Conservation (phyloP, 1,140 invertebrate species). For the Bombus breviceps region DNA sequence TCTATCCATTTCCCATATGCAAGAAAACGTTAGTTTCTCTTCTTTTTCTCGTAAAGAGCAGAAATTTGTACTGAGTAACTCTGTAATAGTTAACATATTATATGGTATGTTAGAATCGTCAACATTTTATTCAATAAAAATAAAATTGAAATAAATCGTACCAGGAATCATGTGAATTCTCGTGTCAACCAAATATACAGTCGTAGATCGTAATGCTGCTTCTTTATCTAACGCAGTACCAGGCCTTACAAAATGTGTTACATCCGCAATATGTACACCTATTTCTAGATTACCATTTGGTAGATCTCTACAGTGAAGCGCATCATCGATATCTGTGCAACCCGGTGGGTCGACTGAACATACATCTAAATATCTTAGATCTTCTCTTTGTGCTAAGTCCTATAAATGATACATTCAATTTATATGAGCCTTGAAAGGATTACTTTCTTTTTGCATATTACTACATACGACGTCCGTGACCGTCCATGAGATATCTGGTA, state of each 20-base stretch:
- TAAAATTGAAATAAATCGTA: constrained; percentile 67
- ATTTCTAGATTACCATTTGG: constrained; percentile 92
- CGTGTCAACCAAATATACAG: constrained; percentile 95
- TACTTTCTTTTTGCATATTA: background rate
- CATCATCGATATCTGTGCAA: constrained; percentile 99
- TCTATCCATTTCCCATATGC: constrained; percentile 94
- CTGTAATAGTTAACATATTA: constrained; percentile 81
- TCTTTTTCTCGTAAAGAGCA: constrained; percentile 94
- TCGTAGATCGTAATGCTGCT: constrained; percentile 92
- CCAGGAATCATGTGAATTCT: constrained; percentile 95
- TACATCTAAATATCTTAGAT: constrained; percentile 93
- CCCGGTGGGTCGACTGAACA: constrained; percentile 99
- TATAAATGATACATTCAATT: constrained; percentile 72
- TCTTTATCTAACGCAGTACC: constrained; percentile 94
- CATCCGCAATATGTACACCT: constrained; percentile 98
- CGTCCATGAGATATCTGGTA: constrained; percentile 95
- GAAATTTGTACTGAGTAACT: constrained; percentile 95
- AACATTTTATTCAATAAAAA: constrained; percentile 10
- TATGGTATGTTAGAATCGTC: constrained; percentile 15
- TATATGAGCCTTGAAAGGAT: background rate
- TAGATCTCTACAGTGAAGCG: constrained; percentile 93
- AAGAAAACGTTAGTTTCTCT: constrained; percentile 96
- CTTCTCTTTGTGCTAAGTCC: constrained; percentile 91
- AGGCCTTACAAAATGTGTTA: constrained; percentile 96
- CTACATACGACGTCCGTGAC: constrained; percentile 86